Evolutionary conservation across 2,888 invertebrate species (phyloP).

Genomic region (Acleris emargana): DNA sequence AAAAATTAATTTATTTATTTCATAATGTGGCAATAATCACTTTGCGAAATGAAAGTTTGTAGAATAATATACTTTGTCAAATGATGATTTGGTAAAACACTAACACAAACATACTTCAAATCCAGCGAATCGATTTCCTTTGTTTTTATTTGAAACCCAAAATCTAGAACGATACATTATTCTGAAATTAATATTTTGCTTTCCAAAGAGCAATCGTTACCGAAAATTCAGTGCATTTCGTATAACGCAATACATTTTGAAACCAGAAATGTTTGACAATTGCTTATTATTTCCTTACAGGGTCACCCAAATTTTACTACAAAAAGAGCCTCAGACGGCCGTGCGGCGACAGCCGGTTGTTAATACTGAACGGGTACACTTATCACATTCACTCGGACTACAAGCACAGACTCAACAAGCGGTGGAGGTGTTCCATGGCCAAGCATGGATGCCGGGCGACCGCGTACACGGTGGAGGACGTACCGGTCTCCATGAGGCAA

Average conservation of each 20-base stretch:
- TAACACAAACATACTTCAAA: too few species aligned
- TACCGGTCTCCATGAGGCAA: background rate
- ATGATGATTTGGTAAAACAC: too few species aligned
- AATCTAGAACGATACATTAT: too few species aligned
- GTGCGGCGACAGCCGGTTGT: background rate
- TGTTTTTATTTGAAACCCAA: too few species aligned
- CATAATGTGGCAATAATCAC: too few species aligned
- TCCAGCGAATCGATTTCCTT: too few species aligned
- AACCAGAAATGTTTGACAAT: too few species aligned
- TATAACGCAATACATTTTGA: background rate
- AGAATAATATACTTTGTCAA: too few species aligned
- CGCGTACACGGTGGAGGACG: constrained; percentile 9
- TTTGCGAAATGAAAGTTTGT: too few species aligned
- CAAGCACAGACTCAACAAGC: constrained; percentile 8
- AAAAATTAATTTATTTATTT: too few species aligned
- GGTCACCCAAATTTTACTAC: background rate
- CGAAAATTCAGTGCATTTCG: background rate
- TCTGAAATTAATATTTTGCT: too few species aligned
- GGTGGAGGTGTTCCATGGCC: constrained; percentile 19
- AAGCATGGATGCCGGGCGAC: constrained; percentile 12
- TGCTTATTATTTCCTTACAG: background rate
- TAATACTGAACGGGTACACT: background rate
- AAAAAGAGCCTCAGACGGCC: background rate
- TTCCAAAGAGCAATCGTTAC: too few species aligned
- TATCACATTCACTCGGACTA: constrained; percentile 1